Base-by-base conservation (phyloP, 2,797 vertebrate genomes). In the Vultur gryphus region DNA sequence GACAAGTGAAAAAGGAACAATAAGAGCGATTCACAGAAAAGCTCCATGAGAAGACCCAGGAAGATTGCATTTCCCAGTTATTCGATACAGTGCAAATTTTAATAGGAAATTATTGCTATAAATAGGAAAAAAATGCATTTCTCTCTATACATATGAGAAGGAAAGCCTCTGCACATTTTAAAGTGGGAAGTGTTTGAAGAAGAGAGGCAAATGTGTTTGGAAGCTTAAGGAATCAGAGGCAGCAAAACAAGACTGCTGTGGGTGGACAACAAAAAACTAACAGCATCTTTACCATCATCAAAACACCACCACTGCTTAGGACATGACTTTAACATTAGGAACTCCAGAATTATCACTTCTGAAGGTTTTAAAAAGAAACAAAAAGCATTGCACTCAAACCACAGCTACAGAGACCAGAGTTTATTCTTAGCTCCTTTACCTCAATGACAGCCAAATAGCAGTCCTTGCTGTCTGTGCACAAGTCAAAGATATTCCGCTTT, bases 401-500 rank as follows among this genome's bases (percentile, higher is more conserved):
- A 73, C 48, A 83, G 66, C 49, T 75, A 83, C 26, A 79, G 81
- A 93, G 31, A 61, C 8, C 16, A 80, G 37, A 66, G 17, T 51
- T 84, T 49, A 69, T 81, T 91, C 37, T 85, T 65, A 89, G 82
- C 23, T 75, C 25, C 29, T 87, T 97, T 98, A 99, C 99, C 99
- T 99, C 99, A 87, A 99, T 99, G 83, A 99, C 99, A 93, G 99
- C 99, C 78, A 99, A 98, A 95, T 99, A 99, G 97, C 99, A 99
- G 97, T 99, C 99, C 97, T 99, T 99, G 83, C 99, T 99, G 96
- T 99, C 99, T 41, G 99, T 99, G 97, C 99, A 99, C 67, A 99
- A 97, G 96, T 99, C 99, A 97, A 99, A 99, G 97, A 99, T 99
- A 93, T 99, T 99, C 96, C 99, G 98, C 97, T 99, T 99, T 84